Conservation (phyloP, 1,140 invertebrate species). For the Globodera ellingtonae region DNA sequence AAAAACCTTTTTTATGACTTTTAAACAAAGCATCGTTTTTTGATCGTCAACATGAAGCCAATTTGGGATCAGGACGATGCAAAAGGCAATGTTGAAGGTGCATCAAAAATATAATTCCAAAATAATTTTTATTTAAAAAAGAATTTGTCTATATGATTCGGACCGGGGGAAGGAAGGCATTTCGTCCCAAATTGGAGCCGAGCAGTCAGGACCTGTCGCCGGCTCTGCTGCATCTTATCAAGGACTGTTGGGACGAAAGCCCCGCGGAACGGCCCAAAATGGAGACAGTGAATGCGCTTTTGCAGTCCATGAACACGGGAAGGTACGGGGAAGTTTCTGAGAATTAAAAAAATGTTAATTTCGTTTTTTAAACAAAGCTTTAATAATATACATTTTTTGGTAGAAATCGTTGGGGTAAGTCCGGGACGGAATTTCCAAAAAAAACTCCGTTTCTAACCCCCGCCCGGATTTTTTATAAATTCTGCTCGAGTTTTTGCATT, state of each 20-base stretch:
- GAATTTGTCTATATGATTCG: background rate
- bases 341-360: too few relatives aligned
- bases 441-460: conserved; percentile 70
- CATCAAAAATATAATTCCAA: background rate
- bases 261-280: conserved; percentile 22
- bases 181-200: background rate
- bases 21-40: conserved; percentile 80
- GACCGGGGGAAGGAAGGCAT: background rate
- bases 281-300: background rate
- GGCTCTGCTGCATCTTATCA: conserved; percentile 10
- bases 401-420: conserved; percentile 19
- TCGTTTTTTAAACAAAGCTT: too few relatives aligned
- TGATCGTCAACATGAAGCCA: conserved; percentile 79
- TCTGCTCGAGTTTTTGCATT: too few relatives aligned
- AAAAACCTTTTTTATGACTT: conserved; percentile 52
- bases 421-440: conserved; percentile 31
- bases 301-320: conserved; percentile 1
- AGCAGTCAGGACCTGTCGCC: background rate
- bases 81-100: background rate
- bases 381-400: too few relatives aligned
- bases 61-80: conserved; percentile 57
- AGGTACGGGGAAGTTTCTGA: background rate
- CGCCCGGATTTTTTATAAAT: too few relatives aligned
- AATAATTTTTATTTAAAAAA: background rate
- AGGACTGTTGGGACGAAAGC: conserved; percentile 28